Percentiles rank a stretch among this genome's conserved stretches.
Conservation (phyloP, 2,888 invertebrate genomes). For the Crepidodera aurea region DNA sequence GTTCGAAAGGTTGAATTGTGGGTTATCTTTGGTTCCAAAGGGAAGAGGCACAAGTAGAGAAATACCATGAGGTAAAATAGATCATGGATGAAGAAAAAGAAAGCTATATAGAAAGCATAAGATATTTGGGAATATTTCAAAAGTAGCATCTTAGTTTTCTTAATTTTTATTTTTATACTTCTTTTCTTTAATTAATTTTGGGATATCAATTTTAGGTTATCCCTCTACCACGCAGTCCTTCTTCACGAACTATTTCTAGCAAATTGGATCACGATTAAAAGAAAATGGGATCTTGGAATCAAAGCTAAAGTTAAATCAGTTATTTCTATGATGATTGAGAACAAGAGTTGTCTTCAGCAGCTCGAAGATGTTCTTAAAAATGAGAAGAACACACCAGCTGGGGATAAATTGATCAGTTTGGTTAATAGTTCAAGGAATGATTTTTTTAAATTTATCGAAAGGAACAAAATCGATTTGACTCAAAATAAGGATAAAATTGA, state of each 20-base stretch:
- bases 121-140: too few species aligned
- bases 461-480: conserved; percentile 56
- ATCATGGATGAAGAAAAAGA: too few species aligned
- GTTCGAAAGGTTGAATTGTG: too few species aligned
- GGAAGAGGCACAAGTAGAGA: too few species aligned
- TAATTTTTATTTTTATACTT: too few species aligned
- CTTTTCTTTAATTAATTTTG: too few species aligned
- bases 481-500: conserved; percentile 78
- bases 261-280: conserved; percentile 52
- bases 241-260: conserved; percentile 45
- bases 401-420: conserved; percentile 64
- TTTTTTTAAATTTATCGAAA: conserved; percentile 63
- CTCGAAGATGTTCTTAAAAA: conserved; percentile 64
- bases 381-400: conserved; percentile 66
- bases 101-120: too few species aligned
- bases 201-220: too few species aligned
- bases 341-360: conserved; percentile 61
- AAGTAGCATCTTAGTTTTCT: too few species aligned
- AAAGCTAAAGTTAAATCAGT: conserved; percentile 58
- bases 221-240: conserved; percentile 23
- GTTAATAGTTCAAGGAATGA: conserved; percentile 63
- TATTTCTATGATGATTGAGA: conserved; percentile 61
- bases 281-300: conserved; percentile 57
- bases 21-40: too few species aligned
- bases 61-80: too few species aligned